Evolutionary conservation across 1,140 invertebrate species (phyloP), one percentile per base, ranked within the genome.

Genomic region (Bicyclus anynana): DNA sequence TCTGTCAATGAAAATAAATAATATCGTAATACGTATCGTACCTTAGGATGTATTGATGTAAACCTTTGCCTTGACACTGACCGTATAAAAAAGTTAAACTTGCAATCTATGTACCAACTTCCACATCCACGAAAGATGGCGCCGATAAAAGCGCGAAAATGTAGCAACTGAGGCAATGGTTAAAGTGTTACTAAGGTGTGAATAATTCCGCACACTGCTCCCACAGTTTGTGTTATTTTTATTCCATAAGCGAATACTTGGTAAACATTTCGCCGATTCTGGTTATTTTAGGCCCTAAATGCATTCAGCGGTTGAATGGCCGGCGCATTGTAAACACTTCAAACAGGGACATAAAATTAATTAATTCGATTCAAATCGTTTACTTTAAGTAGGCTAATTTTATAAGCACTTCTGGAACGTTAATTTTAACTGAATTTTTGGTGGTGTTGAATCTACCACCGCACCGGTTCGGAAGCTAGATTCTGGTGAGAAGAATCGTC

Each of bases 211-310:
- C 65, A 74, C 66, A 62, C 53, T 67, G 51, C 62, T 58, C 67
- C 76, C 68, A 72, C 65, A 73, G 63, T 75, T 72, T 70, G 67
- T 64, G 74, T 86, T 86, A 86, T 86, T 84, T 86, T 78, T 69
- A 77, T 72, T 72, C 70, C 64, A 51, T 58, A 58, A 58, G 26
- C 48, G 48, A 58, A 51, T 58, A 35, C 20, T 21, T 20, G 20
- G 37, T 49, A 51, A 58, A 58, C 55, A 58, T 33, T 33, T 51
- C 42, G 21, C 17, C 17, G 38, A 58, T 58, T 58, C 48, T 5
- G 35, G 50, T 14, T 53, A 42, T 42, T 42, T 51, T 51, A 51
- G 37, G 37, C 1, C 14, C 10, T 40, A 40, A 14, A 16, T 17
- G 16, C 37, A 40, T 40, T 40, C 6, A 40, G 37, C 10, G 13